Evolutionary conservation across 2,797 vertebrate species (phyloP).

Genomic region (Darevskia mixta): DNA sequence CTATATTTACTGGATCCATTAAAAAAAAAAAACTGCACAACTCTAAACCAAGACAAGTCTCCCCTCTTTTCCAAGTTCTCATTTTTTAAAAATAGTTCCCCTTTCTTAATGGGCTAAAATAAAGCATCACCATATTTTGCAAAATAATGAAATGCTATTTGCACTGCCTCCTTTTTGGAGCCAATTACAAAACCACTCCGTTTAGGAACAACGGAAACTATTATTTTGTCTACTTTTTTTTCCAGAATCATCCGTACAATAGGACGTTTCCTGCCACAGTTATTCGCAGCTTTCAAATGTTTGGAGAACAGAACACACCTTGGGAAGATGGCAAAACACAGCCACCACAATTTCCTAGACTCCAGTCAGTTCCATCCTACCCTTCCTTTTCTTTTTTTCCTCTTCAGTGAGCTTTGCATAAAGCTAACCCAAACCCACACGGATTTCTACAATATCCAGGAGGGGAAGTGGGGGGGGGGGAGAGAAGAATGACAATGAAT

Average conservation of each 20-base stretch:
- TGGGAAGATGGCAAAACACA: slow-evolving; percentile 63
- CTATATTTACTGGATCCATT: slow-evolving; percentile 38
- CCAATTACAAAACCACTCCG: not conserved
- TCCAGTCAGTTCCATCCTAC: slow-evolving; percentile 75
- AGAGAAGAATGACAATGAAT: slow-evolving; percentile 87
- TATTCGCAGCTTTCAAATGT: slow-evolving; percentile 64
- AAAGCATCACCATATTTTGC: slow-evolving; percentile 45
- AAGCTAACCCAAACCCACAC: slow-evolving; percentile 85
- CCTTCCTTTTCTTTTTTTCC: slow-evolving; percentile 67
- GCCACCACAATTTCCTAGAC: slow-evolving; percentile 70
- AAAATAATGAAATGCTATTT: slow-evolving; percentile 42
- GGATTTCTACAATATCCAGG: slow-evolving; percentile 83
- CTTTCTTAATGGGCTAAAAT: not conserved
- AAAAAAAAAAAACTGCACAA: not conserved
- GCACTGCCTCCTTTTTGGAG: slow-evolving; percentile 34
- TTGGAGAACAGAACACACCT: slow-evolving; percentile 66
- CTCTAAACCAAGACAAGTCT: slow-evolving; percentile 12
- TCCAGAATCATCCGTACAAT: slow-evolving; percentile 46
- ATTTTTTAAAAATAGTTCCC: not conserved
- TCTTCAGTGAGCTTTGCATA: slow-evolving; percentile 84
- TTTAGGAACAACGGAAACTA: slow-evolving; percentile 63
- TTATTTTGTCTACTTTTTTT: slow-evolving; percentile 54
- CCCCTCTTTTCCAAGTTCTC: not conserved
- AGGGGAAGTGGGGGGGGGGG: not conserved
- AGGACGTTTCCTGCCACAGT: slow-evolving; percentile 69